phyloP scores from a whole-genome alignment of 2,888 invertebrate genomes.

The Mechanitis messenoides region DNA sequence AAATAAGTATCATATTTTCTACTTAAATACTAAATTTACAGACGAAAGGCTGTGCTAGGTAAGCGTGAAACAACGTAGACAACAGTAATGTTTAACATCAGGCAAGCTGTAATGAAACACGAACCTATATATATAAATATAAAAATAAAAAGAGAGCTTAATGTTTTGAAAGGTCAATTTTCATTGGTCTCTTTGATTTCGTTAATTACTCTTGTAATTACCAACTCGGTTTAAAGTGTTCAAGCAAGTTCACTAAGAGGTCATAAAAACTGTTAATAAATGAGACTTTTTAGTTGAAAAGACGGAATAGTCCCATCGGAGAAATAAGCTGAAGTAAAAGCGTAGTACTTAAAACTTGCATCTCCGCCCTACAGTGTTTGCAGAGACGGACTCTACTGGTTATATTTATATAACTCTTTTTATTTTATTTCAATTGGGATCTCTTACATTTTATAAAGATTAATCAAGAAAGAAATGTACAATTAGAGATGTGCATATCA shows the following conservation, averaged over 20 bases:
- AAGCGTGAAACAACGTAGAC: no score
- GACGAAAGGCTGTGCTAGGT: no score
- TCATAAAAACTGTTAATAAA: constrained; percentile 54
- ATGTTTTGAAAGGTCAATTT: neutral
- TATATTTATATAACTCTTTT: constrained; percentile 8
- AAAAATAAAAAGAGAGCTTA: no score
- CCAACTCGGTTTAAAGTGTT: constrained; percentile 9
- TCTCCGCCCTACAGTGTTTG: constrained; percentile 34
- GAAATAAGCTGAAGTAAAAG: constrained; percentile 56
- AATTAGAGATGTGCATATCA: no score
- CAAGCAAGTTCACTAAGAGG: constrained; percentile 43
- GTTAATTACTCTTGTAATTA: constrained; percentile 25
- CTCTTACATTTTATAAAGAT: no score
- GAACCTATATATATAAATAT: no score
- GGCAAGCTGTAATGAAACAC: no score
- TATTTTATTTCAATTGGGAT: no score
- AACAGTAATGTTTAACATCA: no score
- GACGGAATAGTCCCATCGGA: constrained; percentile 57
- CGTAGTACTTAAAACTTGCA: constrained; percentile 71
- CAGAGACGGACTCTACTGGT: constrained; percentile 32
- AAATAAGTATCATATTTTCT: neutral
- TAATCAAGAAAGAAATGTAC: no score
- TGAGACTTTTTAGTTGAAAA: constrained; percentile 60
- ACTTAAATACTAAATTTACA: no score
- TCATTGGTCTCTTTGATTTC: constrained; percentile 11